These are phyloP conservation scores for Cetonia aurata DNA, from an alignment of 2,888 invertebrate species.

Conservation along the genomic window DNA sequence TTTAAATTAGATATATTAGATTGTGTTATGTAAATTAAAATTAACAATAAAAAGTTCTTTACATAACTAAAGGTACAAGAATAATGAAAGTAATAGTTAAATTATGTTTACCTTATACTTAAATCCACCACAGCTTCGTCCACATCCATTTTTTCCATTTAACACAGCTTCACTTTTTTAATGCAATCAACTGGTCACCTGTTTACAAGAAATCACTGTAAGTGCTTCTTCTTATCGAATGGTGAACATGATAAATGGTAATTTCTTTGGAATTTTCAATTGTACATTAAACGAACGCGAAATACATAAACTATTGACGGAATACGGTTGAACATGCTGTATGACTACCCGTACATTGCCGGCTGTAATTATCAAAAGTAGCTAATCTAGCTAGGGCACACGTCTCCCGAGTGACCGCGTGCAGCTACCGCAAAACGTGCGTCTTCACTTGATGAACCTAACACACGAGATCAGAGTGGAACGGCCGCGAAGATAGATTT, in stretches of 20 bases:
- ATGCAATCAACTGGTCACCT: slow-evolving; percentile 49
- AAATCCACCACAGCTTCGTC: slow-evolving; percentile 92
- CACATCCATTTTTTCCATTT: slow-evolving; percentile 84
- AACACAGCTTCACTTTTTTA: slow-evolving; percentile 25
- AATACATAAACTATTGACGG: not conserved
- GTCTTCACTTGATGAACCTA: slow-evolving; percentile 55
- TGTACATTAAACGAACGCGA: not conserved
- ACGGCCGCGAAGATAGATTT: slow-evolving; percentile 53
- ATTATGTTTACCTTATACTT: slow-evolving; percentile 78
- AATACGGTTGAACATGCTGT: slow-evolving; percentile 25
- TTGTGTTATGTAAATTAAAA: not conserved
- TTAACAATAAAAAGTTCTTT: not conserved
- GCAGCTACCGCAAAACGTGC: slow-evolving; percentile 54
- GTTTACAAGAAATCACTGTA: slow-evolving; percentile 42
- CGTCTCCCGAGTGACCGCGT: slow-evolving; percentile 53
- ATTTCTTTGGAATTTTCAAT: no score
- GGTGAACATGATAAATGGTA: slow-evolving; percentile 16
- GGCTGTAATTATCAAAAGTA: slow-evolving; percentile 58
- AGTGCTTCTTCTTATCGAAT: slow-evolving; percentile 21
- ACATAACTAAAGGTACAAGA: not conserved
- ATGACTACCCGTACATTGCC: slow-evolving; percentile 46
- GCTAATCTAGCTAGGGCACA: slow-evolving; percentile 60
- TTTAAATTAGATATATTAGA: slow-evolving; percentile 2
- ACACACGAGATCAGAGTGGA: slow-evolving; percentile 55
- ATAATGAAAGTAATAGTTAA: slow-evolving; percentile 2